Conservation (phyloP, 2,888 invertebrate species). For the Elysia crispata region DNA sequence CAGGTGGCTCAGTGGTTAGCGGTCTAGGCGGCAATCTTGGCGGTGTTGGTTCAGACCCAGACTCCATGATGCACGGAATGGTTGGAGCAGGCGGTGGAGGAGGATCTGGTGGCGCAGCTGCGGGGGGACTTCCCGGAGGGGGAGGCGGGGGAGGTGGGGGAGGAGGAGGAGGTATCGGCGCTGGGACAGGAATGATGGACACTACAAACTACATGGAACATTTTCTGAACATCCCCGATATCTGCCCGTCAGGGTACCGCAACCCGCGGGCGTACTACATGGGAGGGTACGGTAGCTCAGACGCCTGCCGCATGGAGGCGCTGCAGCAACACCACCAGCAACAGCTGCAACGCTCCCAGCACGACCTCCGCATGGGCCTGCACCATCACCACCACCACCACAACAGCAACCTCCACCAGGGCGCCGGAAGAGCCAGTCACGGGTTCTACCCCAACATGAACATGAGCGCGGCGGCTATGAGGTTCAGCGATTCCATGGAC, state of each 20-base stretch:
- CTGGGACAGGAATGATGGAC: conserved; percentile 49
- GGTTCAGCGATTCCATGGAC: conserved; percentile 63
- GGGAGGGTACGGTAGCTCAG: conserved; percentile 56
- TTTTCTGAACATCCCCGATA: conserved; percentile 73
- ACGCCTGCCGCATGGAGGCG: conserved; percentile 73
- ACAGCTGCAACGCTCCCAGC: conserved; percentile 59
- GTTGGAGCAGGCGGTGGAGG: conserved; percentile 13
- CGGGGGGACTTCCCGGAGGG: no score
- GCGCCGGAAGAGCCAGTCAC: conserved; percentile 59
- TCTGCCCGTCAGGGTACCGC: conserved; percentile 70
- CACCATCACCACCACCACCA: conserved; percentile 64
- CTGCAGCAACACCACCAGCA: conserved; percentile 66
- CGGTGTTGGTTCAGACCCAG: conserved; percentile 44
- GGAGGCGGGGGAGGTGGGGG: no score
- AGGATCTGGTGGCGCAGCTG: no score
- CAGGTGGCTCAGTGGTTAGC: no score
- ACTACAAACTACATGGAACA: conserved; percentile 70
- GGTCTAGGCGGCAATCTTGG: neutral
- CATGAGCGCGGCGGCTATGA: conserved; percentile 69
- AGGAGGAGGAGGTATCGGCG: conserved; percentile 45
- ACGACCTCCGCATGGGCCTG: conserved; percentile 69
- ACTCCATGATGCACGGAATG: conserved; percentile 52
- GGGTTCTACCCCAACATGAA: conserved; percentile 72
- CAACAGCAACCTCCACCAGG: conserved; percentile 69
- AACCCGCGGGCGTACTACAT: conserved; percentile 68